Evolutionary conservation across 2,113 vertebrate species (phyloP).

Genomic region (Leucopsar rothschildi): DNA sequence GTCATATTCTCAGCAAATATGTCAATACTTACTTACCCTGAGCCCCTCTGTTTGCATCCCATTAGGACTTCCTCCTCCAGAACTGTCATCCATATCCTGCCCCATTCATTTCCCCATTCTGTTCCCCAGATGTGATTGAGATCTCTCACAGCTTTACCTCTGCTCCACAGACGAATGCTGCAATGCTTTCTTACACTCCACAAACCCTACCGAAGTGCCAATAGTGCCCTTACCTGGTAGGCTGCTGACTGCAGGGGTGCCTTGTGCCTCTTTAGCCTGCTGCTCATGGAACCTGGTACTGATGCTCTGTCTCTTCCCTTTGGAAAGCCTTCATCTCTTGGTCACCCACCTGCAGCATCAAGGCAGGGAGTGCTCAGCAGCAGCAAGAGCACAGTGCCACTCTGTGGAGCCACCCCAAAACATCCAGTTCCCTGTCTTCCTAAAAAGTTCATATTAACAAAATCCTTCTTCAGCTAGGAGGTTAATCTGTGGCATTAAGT

Average conservation of each 20-base stretch:
- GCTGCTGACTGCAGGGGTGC: not conserved
- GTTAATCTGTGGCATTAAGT: not conserved
- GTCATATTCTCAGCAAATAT: not conserved
- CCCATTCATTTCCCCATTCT: not conserved
- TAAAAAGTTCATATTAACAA: not conserved
- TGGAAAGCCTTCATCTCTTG: not conserved
- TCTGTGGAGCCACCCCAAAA: not conserved
- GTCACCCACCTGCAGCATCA: not conserved
- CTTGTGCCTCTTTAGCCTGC: not conserved
- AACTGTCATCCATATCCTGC: not conserved
- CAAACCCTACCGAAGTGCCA: not conserved
- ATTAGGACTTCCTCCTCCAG: not conserved
- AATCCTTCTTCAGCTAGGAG: not conserved
- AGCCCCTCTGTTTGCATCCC: not conserved
- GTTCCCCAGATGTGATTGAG: not conserved
- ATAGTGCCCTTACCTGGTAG: rapidly evolving
- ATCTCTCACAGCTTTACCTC: not conserved
- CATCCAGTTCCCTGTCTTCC: not conserved
- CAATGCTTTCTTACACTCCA: not conserved
- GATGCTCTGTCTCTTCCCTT: not conserved
- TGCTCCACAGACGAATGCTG: not conserved
- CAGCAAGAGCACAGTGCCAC: rapidly evolving
- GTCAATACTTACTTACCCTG: not conserved
- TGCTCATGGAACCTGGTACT: not conserved
- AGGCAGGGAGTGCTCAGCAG: rapidly evolving